phyloP scores from a whole-genome alignment of 2,888 invertebrate genomes.

The Carcina quercana region DNA sequence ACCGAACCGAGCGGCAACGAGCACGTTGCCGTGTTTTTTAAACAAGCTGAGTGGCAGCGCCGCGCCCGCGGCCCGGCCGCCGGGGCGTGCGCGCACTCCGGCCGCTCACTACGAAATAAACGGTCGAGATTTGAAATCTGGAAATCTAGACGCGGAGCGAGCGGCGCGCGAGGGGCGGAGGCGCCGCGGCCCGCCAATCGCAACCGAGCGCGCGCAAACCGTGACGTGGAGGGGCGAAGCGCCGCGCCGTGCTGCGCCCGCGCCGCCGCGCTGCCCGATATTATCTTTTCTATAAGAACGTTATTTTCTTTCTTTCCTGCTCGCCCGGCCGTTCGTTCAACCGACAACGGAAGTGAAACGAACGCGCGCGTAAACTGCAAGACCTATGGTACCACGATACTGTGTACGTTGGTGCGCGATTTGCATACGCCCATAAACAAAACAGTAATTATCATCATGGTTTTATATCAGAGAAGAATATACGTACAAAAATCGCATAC shows the following conservation, averaged over 20 bases:
- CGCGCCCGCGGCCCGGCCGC: slow-evolving; percentile 31
- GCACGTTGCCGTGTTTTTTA: slow-evolving; percentile 61
- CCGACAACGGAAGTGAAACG: slow-evolving; percentile 69
- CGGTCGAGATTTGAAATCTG: slow-evolving; percentile 75
- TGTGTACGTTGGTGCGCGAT: slow-evolving; percentile 14
- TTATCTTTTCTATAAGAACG: slow-evolving; percentile 67
- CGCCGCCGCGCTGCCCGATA: slow-evolving; percentile 32
- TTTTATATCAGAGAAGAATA: background rate
- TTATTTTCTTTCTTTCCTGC: slow-evolving; percentile 68
- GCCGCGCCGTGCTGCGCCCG: slow-evolving; percentile 21
- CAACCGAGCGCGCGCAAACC: slow-evolving; percentile 48
- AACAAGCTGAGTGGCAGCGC: slow-evolving; percentile 31
- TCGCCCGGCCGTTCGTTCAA: slow-evolving; percentile 55
- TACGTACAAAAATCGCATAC: background rate
- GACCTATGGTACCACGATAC: slow-evolving; percentile 26
- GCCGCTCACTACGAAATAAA: slow-evolving; percentile 67
- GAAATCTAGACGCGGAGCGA: slow-evolving; percentile 67
- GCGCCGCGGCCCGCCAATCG: slow-evolving; percentile 40
- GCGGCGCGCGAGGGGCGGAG: slow-evolving; percentile 40
- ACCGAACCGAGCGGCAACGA: slow-evolving; percentile 54
- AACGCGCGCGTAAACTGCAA: slow-evolving; percentile 64
- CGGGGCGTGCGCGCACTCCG: slow-evolving; percentile 46
- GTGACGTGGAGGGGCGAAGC: slow-evolving; percentile 48
- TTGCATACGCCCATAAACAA: slow-evolving; percentile 4
- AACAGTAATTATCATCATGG: too few relatives aligned